These are phyloP conservation scores for Pygoscelis antarcticus DNA, from an alignment of 2,113 vertebrate genomes.

Conservation along the genomic window DNA sequence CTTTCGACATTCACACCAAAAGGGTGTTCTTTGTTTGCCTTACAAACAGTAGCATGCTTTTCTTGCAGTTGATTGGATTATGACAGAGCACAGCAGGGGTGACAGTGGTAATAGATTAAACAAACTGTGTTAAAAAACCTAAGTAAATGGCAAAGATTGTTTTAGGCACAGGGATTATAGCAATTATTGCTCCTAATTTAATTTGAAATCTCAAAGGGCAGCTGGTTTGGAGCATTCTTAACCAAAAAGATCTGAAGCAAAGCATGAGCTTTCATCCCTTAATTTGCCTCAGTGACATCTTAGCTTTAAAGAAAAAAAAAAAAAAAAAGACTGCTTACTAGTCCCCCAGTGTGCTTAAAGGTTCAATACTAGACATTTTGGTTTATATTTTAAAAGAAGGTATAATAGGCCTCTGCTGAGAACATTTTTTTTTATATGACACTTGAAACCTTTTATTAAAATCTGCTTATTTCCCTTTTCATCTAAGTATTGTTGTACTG, in stretches of 20 bases:
- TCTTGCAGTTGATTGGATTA: background rate
- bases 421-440: background rate
- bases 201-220: constrained; percentile 39
- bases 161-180: constrained; percentile 8
- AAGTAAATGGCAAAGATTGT: constrained; percentile 17
- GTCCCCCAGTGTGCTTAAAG: background rate
- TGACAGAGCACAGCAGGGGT: background rate
- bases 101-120: background rate
- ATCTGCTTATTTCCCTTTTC: background rate
- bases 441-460: background rate
- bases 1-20: background rate
- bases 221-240: background rate
- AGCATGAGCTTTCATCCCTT: background rate
- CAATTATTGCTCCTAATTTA: constrained; percentile 32
- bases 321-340: background rate
- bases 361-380: background rate
- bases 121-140: constrained; percentile 22
- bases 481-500: background rate
- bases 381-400: background rate
- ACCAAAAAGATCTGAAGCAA: constrained; percentile 4
- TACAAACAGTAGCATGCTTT: background rate
- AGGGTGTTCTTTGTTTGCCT: background rate
- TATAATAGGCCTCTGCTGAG: background rate
- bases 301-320: background rate
- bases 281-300: background rate